phyloP scores from a whole-genome alignment of 2,113 vertebrate species.

The Smithornis capensis region DNA sequence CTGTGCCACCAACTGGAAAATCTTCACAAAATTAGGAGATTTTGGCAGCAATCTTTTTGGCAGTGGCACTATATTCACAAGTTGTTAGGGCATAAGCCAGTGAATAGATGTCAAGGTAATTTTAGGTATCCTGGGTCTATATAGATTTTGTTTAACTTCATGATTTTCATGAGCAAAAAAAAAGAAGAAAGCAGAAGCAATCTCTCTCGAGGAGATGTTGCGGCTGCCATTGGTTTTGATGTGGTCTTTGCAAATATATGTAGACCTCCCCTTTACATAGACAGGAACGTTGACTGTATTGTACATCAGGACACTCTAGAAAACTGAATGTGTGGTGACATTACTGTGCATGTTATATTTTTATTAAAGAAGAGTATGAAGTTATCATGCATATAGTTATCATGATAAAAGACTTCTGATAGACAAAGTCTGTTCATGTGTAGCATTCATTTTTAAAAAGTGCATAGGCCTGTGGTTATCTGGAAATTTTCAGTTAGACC shows the following conservation, averaged over 20 bases:
- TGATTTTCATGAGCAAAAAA: not conserved
- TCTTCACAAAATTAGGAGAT: not conserved
- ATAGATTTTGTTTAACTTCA: constrained; percentile 9
- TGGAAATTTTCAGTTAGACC: not conserved
- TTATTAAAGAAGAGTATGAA: not conserved
- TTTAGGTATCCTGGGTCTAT: not conserved
- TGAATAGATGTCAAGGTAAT: constrained; percentile 11
- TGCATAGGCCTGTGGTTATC: not conserved
- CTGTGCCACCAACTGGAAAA: not conserved
- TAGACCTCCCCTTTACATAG: not conserved
- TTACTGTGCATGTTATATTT: constrained; percentile 10
- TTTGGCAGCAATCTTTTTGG: not conserved
- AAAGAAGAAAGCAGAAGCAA: not conserved
- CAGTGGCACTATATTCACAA: not conserved
- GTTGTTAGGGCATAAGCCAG: not conserved
- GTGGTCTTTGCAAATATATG: not conserved
- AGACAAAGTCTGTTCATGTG: not conserved
- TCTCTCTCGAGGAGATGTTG: not conserved
- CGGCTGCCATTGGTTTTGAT: not conserved
- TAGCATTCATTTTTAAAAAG: not conserved
- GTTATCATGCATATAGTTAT: not conserved
- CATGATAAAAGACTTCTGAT: not conserved
- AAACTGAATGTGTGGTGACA: not conserved
- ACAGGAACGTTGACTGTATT: not conserved
- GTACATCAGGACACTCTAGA: not conserved